phyloP scores from a whole-genome alignment of 2,888 invertebrate genomes.

The Thereva unica region DNA sequence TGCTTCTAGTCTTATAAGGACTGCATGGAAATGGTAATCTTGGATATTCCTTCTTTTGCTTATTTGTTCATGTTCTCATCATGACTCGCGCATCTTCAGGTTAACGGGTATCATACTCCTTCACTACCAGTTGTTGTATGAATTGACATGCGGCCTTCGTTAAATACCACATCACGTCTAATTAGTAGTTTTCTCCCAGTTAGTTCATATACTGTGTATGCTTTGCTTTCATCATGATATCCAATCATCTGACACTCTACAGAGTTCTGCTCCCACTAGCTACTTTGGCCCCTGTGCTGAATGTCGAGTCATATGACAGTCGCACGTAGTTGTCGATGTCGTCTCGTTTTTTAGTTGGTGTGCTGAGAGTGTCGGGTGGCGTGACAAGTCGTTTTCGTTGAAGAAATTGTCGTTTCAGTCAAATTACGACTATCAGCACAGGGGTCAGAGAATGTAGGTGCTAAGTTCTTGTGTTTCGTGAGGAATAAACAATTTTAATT shows the following conservation, averaged over 20 bases:
- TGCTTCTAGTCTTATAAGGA: conserved; percentile 27
- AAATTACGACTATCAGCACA: too few relatives aligned
- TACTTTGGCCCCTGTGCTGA: background rate
- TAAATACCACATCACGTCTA: conserved; percentile 33
- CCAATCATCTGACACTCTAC: conserved; percentile 37
- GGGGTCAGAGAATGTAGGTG: too few relatives aligned
- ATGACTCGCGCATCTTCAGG: background rate
- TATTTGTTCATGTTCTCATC: too few relatives aligned
- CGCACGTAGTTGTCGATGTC: too few relatives aligned
- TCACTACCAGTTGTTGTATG: too few relatives aligned
- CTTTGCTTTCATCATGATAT: conserved; percentile 35
- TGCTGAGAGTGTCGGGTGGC: too few relatives aligned
- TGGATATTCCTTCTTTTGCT: background rate
- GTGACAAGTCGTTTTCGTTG: too few relatives aligned
- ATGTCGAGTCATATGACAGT: background rate
- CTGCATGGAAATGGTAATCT: conserved; percentile 21
- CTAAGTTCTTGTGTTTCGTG: too few relatives aligned
- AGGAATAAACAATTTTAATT: too few relatives aligned
- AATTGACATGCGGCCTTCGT: background rate
- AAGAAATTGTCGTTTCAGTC: too few relatives aligned
- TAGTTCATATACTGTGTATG: conserved; percentile 27
- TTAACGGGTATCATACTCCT: too few relatives aligned
- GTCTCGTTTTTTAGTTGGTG: too few relatives aligned
- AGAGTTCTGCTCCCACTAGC: conserved; percentile 28
- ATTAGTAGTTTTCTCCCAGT: conserved; percentile 23